Conservation (phyloP, 2,888 invertebrate species). For the Caenorhabditis virilis region DNA sequence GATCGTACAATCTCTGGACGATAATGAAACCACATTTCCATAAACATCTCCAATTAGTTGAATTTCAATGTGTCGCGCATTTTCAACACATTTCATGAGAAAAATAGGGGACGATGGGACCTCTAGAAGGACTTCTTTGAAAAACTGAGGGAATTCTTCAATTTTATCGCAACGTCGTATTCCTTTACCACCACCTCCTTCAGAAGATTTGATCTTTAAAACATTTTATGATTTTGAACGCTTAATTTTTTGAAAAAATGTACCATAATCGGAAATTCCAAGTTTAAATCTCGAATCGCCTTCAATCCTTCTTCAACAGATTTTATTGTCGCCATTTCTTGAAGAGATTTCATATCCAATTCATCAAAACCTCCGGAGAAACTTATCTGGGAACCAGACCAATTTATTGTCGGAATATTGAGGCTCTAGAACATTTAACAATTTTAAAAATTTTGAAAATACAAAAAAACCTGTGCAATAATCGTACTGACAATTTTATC, state of each 20-base stretch:
- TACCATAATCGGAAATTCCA: conserved; percentile 83
- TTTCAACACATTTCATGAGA: conserved; percentile 93
- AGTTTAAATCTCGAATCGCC: conserved; percentile 77
- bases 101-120: conserved; percentile 98
- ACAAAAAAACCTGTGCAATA: conserved; percentile 90
- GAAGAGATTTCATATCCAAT: conserved; percentile 9
- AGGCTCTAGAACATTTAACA: conserved; percentile 75
- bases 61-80: conserved; percentile 94
- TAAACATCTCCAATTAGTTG: conserved; percentile 90
- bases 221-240: neutral
- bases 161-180: conserved; percentile 91
- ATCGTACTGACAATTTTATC: conserved; percentile 99
- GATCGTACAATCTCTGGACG: conserved; percentile 97
- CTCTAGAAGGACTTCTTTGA: conserved; percentile 81
- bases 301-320: conserved; percentile 14
- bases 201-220: conserved; percentile 89
- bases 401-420: conserved; percentile 92
- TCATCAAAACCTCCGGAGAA: conserved; percentile 8
- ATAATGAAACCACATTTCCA: conserved; percentile 94
- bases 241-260: neutral
- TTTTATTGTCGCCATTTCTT: conserved; percentile 12
- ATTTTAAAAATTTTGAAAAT: no score
- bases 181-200: conserved; percentile 98
- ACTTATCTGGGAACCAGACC: conserved; percentile 80
- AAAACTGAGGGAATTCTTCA: conserved; percentile 87